phyloP scores from a whole-genome alignment of 2,888 invertebrate genomes.

The Bugulina stolonifera region DNA sequence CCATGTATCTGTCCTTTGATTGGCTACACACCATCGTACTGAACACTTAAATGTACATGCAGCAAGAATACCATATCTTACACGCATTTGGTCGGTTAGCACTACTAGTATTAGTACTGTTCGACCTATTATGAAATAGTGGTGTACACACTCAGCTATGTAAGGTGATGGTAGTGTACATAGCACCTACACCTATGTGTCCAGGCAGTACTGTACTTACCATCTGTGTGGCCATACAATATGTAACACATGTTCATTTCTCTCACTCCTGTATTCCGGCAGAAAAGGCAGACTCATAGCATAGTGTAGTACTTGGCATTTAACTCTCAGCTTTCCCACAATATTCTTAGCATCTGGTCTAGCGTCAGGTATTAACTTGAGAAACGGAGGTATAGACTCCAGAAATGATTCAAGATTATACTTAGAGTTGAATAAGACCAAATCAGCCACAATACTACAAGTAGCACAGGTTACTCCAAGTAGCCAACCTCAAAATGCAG shows the following conservation, averaged over 20 bases:
- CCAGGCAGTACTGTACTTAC: conserved; percentile 44
- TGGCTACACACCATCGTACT: no score
- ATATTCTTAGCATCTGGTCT: conserved; percentile 59
- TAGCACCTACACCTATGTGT: no score
- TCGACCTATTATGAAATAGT: no score
- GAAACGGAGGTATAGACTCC: conserved; percentile 59
- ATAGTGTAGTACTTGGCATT: conserved; percentile 63
- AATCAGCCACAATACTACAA: conserved; percentile 64
- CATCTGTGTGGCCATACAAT: conserved; percentile 73
- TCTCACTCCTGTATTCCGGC: neutral
- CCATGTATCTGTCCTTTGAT: no score
- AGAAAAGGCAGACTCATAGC: conserved; percentile 53
- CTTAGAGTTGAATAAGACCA: conserved; percentile 65
- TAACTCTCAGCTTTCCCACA: conserved; percentile 48
- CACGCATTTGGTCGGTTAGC: no score
- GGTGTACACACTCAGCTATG: no score
- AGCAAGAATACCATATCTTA: no score
- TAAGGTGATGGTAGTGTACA: no score
- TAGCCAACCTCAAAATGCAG: no score
- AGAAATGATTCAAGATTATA: conserved; percentile 67
- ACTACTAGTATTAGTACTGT: no score
- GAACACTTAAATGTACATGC: no score
- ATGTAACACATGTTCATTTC: conserved; percentile 51
- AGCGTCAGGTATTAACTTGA: conserved; percentile 65
- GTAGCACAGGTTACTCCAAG: no score